Evolutionary conservation across 2,888 invertebrate genomes (phyloP), one percentile per base, ranked within the genome.

Genomic region (Tenthredo scrophulariae): DNA sequence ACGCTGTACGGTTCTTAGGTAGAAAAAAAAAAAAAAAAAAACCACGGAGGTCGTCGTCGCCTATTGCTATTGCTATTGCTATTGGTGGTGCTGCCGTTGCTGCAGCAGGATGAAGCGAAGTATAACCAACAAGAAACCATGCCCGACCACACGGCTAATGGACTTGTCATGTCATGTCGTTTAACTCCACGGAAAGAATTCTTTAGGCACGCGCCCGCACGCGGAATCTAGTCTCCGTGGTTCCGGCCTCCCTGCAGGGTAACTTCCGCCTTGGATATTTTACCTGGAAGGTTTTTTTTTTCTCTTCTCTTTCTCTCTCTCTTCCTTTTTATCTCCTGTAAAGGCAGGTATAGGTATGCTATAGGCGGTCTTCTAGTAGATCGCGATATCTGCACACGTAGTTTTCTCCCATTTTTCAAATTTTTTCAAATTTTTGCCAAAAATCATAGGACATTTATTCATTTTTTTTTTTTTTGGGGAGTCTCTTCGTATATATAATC

Each of bases 141-240:
- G 54, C 54, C 50, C 15, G 22, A 77, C 54, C 29, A 54, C 29
- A 84, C 72, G 89, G 85, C 62, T 91, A 92, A 92, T 92, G 92
- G 91, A 92, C 90, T 90, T 90, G 89, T 91, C 88, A 89, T 92
- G 92, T 92, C 46, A 70, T 86, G 50, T 79, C 72, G 58, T 85
- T 62, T 72, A 70, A 67, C 29, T 84, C 79, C 77, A 82, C 82
- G 86, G 77, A 86, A 84, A 84, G 84, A 87, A 62, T 84, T 58
- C 65, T 70, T 29, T 15, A 86, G 90, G 91, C 92, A 92, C 92
- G 92, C 88, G 92, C 92, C 91, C 91, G 91, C 91, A 92, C 92
- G 88, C 85, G 83, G 85, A 85, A 85, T 75, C 46, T 86, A 84
- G 6, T 46, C 85, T 43, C 85, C 88, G 86, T 46, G 87, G 85